These are phyloP conservation scores for Silurus lanzhouensis DNA, from an alignment of 2,797 vertebrate genomes.

Conservation along the genomic window DNA sequence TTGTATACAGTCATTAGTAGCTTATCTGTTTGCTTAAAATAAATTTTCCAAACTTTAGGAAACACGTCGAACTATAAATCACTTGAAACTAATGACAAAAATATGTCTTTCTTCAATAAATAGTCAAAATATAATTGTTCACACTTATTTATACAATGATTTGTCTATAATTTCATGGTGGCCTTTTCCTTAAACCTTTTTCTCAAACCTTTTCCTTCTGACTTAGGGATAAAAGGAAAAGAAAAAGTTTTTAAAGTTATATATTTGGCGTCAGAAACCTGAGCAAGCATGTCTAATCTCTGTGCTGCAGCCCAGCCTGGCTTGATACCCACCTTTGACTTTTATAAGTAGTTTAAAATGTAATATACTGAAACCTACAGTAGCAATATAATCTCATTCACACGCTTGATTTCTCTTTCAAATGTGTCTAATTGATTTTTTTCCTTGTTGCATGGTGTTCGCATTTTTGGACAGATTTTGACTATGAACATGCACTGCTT, in stretches of 20 bases:
- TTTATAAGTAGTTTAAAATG: conserved; percentile 29
- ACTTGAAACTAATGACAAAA: background rate
- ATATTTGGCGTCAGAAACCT: conserved; percentile 42
- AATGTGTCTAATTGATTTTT: background rate
- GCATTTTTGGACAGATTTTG: background rate
- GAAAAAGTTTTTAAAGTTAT: conserved; percentile 30
- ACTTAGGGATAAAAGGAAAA: background rate
- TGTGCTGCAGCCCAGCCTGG: background rate
- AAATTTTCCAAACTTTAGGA: background rate
- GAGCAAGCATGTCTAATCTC: conserved; percentile 40
- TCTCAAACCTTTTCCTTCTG: background rate
- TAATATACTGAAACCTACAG: conserved; percentile 16
- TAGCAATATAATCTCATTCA: conserved; percentile 6
- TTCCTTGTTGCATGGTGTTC: background rate
- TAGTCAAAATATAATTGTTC: background rate
- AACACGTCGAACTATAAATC: background rate
- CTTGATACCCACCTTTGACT: conserved; percentile 2
- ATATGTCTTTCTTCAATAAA: background rate
- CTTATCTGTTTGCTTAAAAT: background rate
- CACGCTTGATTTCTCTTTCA: background rate
- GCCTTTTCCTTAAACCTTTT: no score
- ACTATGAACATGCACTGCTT: background rate
- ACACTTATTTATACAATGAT: background rate
- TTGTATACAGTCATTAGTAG: background rate
- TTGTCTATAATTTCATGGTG: background rate